Percentiles rank a stretch among this genome's conserved stretches.
These are phyloP conservation scores for Ceratotherium simum DNA, from an alignment of 2,113 vertebrate species.

Conservation along the genomic window DNA sequence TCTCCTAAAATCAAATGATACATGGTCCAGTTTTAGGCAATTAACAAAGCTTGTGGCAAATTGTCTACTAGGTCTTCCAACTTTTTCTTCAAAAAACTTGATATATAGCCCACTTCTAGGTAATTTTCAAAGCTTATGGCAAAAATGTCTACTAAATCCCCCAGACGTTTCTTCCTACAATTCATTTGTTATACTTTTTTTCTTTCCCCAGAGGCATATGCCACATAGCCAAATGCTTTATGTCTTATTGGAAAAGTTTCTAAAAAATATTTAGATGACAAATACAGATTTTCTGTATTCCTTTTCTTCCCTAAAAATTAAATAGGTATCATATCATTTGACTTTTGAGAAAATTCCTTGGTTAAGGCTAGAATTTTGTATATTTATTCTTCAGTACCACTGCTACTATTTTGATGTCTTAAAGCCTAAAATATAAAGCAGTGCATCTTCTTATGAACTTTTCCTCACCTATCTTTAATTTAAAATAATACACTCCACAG, in stretches of 20 bases:
- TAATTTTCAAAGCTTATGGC: background rate
- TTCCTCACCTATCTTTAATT: background rate
- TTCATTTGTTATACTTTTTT: background rate
- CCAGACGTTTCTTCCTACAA: background rate
- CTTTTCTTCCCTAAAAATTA: background rate
- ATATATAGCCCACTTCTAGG: background rate
- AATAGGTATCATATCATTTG: background rate
- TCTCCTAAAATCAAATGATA: constrained; percentile 24
- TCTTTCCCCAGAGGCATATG: background rate
- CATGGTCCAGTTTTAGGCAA: background rate
- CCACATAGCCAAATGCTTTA: background rate
- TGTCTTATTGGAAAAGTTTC: background rate
- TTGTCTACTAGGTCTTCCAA: background rate
- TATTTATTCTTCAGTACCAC: background rate
- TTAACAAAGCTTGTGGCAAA: background rate
- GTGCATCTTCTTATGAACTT: background rate
- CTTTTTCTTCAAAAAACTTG: background rate
- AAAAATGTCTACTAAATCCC: background rate
- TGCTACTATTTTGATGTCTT: background rate
- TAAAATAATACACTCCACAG: background rate
- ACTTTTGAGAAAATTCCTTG: background rate
- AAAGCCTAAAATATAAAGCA: background rate
- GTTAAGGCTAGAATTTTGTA: background rate
- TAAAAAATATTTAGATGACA: background rate
- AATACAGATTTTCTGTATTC: background rate